These are phyloP conservation scores for human (Homo sapiens) DNA, from an alignment of 2,113 vertebrate species.

Conservation along the genomic window DNA sequence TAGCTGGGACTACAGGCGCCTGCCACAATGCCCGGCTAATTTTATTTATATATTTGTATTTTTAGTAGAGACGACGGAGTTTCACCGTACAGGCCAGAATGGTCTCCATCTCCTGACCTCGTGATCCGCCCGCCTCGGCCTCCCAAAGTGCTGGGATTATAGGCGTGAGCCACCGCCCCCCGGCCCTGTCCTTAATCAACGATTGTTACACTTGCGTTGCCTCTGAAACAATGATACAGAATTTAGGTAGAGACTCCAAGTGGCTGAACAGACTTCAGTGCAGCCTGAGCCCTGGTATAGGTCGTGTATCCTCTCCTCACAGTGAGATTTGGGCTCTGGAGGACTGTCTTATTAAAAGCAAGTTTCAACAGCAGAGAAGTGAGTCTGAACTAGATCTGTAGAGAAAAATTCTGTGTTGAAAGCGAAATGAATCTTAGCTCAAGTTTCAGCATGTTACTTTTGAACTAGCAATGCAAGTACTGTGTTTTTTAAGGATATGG, in stretches of 20 bases:
- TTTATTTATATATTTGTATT: too few relatives aligned
- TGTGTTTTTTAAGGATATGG: neutral
- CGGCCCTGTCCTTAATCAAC: neutral
- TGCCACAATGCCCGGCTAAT: too few relatives aligned
- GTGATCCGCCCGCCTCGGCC: too few relatives aligned
- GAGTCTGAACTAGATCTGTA: neutral
- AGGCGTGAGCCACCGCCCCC: too few relatives aligned
- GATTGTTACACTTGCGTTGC: neutral
- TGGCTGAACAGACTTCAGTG: neutral
- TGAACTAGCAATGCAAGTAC: neutral
- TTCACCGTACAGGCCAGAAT: too few relatives aligned
- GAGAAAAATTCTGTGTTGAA: constrained; percentile 8
- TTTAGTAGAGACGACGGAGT: too few relatives aligned
- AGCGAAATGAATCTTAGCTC: neutral
- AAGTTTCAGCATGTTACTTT: neutral
- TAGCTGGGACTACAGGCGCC: too few relatives aligned
- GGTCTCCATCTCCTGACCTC: too few relatives aligned
- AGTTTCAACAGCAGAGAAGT: neutral
- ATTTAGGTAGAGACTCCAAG: neutral
- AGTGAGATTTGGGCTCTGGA: neutral
- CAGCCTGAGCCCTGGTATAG: neutral
- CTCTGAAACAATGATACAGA: neutral
- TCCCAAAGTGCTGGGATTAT: too few relatives aligned
- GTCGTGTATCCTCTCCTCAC: neutral
- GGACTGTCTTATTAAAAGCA: neutral